A percentile compares a stretch with the other conserved stretches of the same genome.
Conservation (phyloP, 2,888 invertebrate genomes). For the Girardia tigrina region DNA sequence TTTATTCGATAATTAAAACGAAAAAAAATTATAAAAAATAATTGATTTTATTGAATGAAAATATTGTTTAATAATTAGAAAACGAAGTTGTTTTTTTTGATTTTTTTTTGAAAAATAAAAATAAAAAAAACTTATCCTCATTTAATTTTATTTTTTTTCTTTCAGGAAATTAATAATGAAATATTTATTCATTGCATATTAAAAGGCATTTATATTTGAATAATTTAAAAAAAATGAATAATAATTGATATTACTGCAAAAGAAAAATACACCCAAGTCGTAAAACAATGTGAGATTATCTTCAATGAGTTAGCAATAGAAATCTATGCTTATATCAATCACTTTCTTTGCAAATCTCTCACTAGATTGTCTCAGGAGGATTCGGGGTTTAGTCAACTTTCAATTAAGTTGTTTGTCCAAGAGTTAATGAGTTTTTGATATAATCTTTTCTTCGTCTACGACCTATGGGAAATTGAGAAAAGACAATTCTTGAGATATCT, state of each 20-base stretch:
- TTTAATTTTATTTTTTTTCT: no score
- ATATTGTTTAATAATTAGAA: no score
- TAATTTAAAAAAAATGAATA: no score
- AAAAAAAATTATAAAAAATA: no score
- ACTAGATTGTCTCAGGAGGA: not conserved
- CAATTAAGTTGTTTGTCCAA: not conserved
- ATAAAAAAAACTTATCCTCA: no score
- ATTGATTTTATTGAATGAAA: no score
- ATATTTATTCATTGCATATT: no score
- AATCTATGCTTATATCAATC: not conserved
- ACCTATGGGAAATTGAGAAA: not conserved
- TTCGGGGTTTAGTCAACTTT: not conserved
- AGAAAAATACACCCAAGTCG: not conserved
- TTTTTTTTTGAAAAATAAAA: no score
- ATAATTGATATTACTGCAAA: not conserved
- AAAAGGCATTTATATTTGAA: no score
- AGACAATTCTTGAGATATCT: not conserved
- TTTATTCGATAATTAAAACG: no score
- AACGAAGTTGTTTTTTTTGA: no score
- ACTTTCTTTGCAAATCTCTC: not conserved
- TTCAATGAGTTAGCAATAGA: not conserved
- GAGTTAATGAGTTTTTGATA: not conserved
- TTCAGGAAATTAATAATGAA: no score
- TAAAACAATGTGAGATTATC: not conserved
- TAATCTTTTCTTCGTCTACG: not conserved